Evolutionary conservation across 2,113 vertebrate genomes (phyloP).

Genomic region (Neotragus moschatus): DNA sequence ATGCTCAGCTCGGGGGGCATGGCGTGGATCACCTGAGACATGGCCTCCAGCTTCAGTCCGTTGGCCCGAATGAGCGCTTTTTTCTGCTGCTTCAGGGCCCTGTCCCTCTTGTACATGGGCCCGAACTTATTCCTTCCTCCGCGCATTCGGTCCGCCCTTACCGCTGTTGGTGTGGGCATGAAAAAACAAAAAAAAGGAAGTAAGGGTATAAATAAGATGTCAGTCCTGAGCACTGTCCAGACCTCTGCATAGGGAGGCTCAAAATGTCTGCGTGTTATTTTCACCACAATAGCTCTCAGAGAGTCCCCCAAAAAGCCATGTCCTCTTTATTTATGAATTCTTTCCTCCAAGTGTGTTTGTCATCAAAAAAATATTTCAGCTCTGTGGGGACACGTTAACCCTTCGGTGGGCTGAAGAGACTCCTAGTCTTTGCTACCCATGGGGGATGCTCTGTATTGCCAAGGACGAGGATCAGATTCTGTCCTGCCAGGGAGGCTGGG

Average conservation of each 20-base stretch:
- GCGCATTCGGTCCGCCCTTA: slow-evolving; percentile 97
- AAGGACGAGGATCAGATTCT: background rate
- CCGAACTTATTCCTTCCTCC: slow-evolving; percentile 98
- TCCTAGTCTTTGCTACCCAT: slow-evolving; percentile 4
- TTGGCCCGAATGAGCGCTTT: slow-evolving; percentile 98
- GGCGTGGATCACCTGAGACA: slow-evolving; percentile 97
- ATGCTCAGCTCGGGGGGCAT: slow-evolving; percentile 97
- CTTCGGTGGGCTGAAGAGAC: background rate
- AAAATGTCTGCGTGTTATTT: background rate
- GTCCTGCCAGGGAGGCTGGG: background rate
- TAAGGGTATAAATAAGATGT: background rate
- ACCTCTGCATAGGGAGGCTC: background rate
- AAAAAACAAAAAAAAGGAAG: background rate
- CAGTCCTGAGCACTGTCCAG: background rate
- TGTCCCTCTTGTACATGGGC: slow-evolving; percentile 99
- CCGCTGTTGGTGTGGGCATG: slow-evolving; percentile 80
- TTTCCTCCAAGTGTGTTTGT: slow-evolving; percentile 47
- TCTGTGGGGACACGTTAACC: slow-evolving; percentile 14
- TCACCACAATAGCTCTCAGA: background rate
- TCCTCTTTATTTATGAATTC: slow-evolving; percentile 49
- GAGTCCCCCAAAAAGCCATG: background rate
- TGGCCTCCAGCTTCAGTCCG: slow-evolving; percentile 97
- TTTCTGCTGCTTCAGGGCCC: slow-evolving; percentile 97
- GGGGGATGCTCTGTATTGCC: background rate
- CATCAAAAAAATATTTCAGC: slow-evolving; percentile 52